Conservation (phyloP, 2,797 vertebrate genomes). For the Sparidentex hasta region DNA sequence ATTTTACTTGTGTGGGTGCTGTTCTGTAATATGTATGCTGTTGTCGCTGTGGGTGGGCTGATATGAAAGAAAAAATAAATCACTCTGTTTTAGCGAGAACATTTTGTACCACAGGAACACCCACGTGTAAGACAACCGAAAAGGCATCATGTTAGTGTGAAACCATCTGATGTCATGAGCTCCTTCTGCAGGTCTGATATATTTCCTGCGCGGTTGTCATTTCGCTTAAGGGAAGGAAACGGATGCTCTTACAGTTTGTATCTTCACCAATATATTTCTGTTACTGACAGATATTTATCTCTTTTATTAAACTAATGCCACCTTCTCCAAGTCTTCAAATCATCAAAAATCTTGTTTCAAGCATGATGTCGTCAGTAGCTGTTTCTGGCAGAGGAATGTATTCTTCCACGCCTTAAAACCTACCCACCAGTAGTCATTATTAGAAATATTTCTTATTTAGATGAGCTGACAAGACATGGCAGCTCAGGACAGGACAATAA, state of each 20-base stretch:
- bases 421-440: not conserved
- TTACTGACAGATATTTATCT: not conserved
- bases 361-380: not conserved
- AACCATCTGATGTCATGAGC: not conserved
- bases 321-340: not conserved
- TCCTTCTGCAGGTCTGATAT: not conserved
- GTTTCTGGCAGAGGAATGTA: not conserved
- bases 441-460: not conserved
- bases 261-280: not conserved
- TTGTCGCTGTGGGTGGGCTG: constrained; percentile 5
- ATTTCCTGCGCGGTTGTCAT: not conserved
- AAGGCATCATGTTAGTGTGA: constrained; percentile 14
- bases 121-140: constrained; percentile 17
- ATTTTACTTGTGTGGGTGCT: constrained; percentile 6
- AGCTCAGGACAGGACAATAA: not conserved
- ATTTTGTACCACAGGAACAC: constrained; percentile 31
- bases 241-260: not conserved
- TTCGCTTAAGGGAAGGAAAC: not conserved
- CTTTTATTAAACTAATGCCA: not conserved
- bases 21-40: constrained; percentile 1
- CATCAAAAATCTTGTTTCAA: not conserved
- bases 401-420: not conserved
- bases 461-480: not conserved
- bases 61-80: constrained; percentile 3
- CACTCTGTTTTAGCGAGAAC: constrained; percentile 4